Evolutionary conservation across 2,888 invertebrate species (phyloP).

Genomic region (Cremastinae sp.): DNA sequence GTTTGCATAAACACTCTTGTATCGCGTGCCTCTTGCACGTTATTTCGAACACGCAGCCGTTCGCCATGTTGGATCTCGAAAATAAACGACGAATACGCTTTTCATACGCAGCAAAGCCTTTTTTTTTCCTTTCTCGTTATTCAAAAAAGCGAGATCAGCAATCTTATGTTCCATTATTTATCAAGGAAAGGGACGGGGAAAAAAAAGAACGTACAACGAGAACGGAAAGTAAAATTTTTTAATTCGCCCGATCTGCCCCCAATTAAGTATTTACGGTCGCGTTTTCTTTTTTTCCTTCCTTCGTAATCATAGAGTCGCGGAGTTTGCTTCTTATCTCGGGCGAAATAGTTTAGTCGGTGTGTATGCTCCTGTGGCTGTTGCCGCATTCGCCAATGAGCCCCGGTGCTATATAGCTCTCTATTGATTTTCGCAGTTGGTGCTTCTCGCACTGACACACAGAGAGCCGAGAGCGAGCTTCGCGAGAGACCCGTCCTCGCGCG

Average conservation of each 20-base stretch:
- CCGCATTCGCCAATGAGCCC: conserved; percentile 71
- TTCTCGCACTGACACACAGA: conserved; percentile 38
- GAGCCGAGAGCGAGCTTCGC: conserved; percentile 19
- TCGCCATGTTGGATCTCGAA: conserved; percentile 37
- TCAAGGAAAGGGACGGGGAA: too few species aligned
- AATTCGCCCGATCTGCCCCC: too few species aligned
- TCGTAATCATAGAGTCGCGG: neutral
- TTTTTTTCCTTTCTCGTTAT: neutral
- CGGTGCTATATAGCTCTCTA: conserved; percentile 71
- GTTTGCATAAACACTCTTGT: conserved; percentile 23
- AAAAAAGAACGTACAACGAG: neutral
- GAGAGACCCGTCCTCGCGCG: conserved; percentile 21
- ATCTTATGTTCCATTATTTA: too few species aligned
- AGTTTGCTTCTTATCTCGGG: conserved; percentile 22
- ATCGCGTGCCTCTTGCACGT: conserved; percentile 23
- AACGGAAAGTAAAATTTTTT: too few species aligned
- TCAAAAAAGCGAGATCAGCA: neutral
- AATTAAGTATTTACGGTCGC: neutral
- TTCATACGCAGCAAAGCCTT: conserved; percentile 15
- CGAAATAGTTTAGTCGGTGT: conserved; percentile 14
- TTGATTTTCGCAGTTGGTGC: conserved; percentile 68
- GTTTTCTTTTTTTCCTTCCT: neutral
- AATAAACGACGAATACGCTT: conserved; percentile 9
- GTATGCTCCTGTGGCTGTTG: conserved; percentile 48
- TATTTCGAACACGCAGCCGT: conserved; percentile 38